Evolutionary conservation across 2,113 vertebrate genomes (phyloP).

Genomic region (Alligator mississippiensis): DNA sequence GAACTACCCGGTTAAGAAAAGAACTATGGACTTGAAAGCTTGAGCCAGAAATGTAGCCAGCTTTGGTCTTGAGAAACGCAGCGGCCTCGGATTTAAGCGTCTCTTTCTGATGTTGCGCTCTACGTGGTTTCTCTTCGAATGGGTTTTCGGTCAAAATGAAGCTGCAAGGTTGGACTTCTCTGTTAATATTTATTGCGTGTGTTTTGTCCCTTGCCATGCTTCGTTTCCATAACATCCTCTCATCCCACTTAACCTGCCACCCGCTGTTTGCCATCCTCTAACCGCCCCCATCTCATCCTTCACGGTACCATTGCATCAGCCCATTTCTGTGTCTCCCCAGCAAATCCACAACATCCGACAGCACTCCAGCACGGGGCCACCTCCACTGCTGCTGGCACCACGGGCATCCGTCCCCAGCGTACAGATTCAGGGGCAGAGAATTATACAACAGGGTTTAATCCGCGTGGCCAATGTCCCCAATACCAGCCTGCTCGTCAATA

Average conservation of each 20-base stretch:
- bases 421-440: constrained; percentile 95
- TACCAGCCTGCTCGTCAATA: constrained; percentile 92
- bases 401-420: constrained; percentile 93
- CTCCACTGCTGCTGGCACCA: constrained; percentile 92
- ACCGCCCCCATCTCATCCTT: neutral
- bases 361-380: constrained; percentile 92
- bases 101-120: accelerated
- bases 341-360: constrained; percentile 94
- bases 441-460: constrained; percentile 98
- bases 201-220: neutral
- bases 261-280: accelerated
- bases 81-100: accelerated
- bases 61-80: accelerated
- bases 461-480: constrained; percentile 94
- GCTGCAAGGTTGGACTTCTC: accelerated
- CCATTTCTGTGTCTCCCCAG: constrained; percentile 86
- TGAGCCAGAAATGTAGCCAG: neutral
- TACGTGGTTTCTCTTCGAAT: neutral
- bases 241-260: neutral
- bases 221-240: neutral
- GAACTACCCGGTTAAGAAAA: accelerated
- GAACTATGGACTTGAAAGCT: neutral
- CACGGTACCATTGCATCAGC: constrained; percentile 66
- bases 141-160: neutral
- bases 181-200: neutral